Percentiles rank a stretch among this genome's conserved stretches.
Evolutionary conservation across 1,140 invertebrate species (phyloP).

Genomic region (Philopotamus ludificatus): DNA sequence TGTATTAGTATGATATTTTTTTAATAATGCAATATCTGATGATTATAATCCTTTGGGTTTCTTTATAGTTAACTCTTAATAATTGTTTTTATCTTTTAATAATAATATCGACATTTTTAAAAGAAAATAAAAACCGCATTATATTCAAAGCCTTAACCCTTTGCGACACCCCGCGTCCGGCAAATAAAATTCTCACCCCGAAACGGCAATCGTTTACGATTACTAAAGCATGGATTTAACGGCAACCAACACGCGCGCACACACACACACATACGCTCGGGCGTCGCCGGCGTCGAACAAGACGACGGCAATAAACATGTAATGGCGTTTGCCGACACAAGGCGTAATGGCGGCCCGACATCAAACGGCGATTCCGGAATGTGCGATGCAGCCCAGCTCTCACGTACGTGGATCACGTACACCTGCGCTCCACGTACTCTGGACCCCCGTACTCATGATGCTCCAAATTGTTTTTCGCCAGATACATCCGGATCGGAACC

Average conservation of each 20-base stretch:
- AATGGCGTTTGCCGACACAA: conserved; percentile 7
- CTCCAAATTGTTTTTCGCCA: background rate
- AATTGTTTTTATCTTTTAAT: no score
- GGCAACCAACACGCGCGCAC: background rate
- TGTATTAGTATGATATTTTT: no score
- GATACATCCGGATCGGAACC: background rate
- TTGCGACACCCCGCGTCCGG: no score
- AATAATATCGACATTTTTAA: no score
- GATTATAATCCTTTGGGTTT: no score
- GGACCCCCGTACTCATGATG: background rate
- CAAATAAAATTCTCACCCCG: background rate
- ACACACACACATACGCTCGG: no score
- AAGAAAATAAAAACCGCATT: no score
- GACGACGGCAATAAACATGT: background rate
- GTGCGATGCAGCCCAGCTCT: background rate
- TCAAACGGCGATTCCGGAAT: background rate
- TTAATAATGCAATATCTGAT: no score
- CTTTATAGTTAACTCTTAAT: no score
- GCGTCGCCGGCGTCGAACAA: background rate
- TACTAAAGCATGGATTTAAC: background rate
- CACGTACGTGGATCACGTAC: conserved; percentile 9
- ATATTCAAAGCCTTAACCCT: no score
- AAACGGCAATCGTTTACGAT: background rate
- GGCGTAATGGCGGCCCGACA: background rate
- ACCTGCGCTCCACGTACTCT: background rate